phyloP scores from a whole-genome alignment of 2,113 vertebrate species.

The Cettia cetti region DNA sequence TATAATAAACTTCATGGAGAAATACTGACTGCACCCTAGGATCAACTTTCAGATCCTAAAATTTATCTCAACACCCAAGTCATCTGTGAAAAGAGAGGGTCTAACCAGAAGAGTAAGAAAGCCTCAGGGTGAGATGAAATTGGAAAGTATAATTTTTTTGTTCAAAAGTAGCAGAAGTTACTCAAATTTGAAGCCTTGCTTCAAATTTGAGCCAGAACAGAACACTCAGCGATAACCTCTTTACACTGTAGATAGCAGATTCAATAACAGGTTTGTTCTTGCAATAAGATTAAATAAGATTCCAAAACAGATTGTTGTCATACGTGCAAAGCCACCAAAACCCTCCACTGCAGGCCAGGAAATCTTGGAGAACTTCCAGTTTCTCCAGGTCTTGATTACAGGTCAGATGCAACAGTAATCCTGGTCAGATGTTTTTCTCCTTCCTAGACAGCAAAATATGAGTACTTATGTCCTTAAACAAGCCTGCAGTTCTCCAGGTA shows the following conservation, averaged over 20 bases:
- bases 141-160: background rate
- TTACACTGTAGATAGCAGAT: background rate
- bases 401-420: background rate
- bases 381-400: background rate
- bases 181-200: background rate
- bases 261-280: background rate
- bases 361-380: background rate
- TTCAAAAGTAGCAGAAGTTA: background rate
- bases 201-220: background rate
- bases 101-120: background rate
- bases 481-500: background rate
- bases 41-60: background rate
- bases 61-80: background rate
- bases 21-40: background rate
- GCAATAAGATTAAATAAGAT: background rate
- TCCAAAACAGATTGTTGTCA: background rate
- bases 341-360: background rate
- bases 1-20: background rate
- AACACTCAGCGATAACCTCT: background rate
- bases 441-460: background rate
- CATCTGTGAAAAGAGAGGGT: background rate
- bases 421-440: background rate
- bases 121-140: background rate
- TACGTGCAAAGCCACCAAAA: background rate
- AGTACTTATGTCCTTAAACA: fast-evolving